A percentile compares a stretch with the other conserved stretches of the same genome.
Evolutionary conservation across 2,888 invertebrate species (phyloP).

Genomic region (Dicycla oo): DNA sequence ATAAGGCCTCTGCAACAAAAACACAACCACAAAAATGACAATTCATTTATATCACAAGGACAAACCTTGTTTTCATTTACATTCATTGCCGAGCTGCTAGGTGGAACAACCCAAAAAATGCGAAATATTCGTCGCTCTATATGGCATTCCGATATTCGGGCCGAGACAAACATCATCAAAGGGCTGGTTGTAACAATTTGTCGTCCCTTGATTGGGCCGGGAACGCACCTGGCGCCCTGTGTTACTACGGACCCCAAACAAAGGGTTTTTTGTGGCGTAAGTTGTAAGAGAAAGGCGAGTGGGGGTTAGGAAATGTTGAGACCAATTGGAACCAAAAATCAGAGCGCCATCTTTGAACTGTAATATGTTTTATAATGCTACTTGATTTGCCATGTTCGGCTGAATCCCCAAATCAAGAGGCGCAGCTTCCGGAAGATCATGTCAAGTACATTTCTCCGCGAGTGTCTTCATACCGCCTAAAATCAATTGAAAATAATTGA

Average conservation of each 20-base stretch:
- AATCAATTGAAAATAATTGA: too few species aligned
- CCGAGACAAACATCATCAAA: conserved; percentile 83
- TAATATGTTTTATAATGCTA: too few species aligned
- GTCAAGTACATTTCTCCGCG: too few species aligned
- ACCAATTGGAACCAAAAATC: too few species aligned
- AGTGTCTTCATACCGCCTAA: too few species aligned
- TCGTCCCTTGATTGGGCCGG: conserved; percentile 84
- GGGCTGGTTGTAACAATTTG: conserved; percentile 82
- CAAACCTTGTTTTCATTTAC: conserved; percentile 1
- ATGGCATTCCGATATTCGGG: conserved; percentile 68
- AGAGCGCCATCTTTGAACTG: too few species aligned
- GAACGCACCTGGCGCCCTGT: conserved; percentile 84
- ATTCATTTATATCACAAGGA: conserved; percentile 17
- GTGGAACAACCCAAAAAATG: conserved; percentile 46
- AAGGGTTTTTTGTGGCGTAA: conserved; percentile 73
- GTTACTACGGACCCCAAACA: conserved; percentile 84
- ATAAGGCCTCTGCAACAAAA: background rate
- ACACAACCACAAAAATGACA: conserved; percentile 7
- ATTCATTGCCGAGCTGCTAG: conserved; percentile 5
- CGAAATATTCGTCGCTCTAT: conserved; percentile 39
- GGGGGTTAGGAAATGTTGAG: background rate
- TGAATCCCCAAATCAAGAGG: too few species aligned
- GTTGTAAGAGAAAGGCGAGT: background rate
- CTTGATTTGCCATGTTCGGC: too few species aligned
- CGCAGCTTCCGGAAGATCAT: too few species aligned